Evolutionary conservation across 2,113 vertebrate species (phyloP).

Genomic region (Rhinogobius similis): DNA sequence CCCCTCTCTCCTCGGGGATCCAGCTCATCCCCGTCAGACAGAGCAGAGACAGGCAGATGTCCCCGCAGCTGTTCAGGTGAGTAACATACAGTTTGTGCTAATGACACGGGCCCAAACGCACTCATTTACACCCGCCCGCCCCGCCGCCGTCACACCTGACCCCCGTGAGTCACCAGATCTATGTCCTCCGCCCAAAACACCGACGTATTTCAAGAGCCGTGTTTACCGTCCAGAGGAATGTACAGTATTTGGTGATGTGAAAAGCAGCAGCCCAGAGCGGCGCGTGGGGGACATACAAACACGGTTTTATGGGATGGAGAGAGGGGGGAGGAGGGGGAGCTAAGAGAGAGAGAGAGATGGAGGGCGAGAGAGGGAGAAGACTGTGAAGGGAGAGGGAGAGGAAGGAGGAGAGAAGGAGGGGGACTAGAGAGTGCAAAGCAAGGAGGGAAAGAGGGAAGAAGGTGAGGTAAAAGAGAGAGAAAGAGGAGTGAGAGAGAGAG

Average conservation of each 20-base stretch:
- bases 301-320: conserved; percentile 60
- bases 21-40: not conserved
- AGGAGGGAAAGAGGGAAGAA: no score
- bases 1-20: not conserved
- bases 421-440: no score
- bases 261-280: conserved; percentile 64
- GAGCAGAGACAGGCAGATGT: conserved; percentile 60
- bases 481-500: no score
- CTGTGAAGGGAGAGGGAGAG: no score
- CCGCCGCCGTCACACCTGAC: conserved; percentile 20
- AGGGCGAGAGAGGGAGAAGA: no score
- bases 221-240: conserved; percentile 76
- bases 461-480: no score
- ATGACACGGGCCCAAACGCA: conserved; percentile 39
- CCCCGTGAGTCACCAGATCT: conserved; percentile 55
- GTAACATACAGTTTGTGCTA: conserved; percentile 8
- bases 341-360: not conserved
- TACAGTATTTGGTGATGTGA: conserved; percentile 75
- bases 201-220: conserved; percentile 42
- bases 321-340: conserved; percentile 28
- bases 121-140: not conserved
- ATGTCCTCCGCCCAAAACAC: conserved; percentile 31
- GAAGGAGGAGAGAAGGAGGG: no score
- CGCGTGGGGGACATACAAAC: conserved; percentile 62
- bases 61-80: conserved; percentile 67